phyloP scores from a whole-genome alignment of 2,113 vertebrate species.

The Tetrao urogallus region DNA sequence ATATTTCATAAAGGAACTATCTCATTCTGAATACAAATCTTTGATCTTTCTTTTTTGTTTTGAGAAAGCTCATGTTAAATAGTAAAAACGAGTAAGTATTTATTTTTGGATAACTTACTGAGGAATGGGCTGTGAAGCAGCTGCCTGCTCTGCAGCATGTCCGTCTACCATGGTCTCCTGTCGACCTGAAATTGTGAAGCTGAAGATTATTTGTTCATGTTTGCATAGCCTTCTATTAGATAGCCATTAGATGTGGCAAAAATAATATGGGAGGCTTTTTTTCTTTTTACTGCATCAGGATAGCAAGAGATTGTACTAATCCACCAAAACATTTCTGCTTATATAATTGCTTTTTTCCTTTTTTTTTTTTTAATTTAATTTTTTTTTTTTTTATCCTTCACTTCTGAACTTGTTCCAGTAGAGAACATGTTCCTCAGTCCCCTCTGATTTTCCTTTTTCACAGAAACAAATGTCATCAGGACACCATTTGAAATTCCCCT shows the following conservation, averaged over 20 bases:
- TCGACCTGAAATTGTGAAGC: background rate
- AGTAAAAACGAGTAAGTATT: background rate
- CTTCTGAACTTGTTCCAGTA: background rate
- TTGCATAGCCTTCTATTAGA: background rate
- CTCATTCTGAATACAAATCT: background rate
- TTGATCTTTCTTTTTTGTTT: background rate
- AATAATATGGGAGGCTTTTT: background rate
- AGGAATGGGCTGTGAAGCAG: background rate
- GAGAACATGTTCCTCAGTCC: background rate
- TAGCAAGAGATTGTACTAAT: background rate
- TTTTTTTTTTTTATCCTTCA: background rate
- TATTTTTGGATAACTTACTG: background rate
- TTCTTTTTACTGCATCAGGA: background rate
- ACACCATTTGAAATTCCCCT: constrained; percentile 31
- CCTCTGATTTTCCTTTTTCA: constrained; percentile 28
- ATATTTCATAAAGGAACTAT: background rate
- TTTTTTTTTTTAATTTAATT: background rate
- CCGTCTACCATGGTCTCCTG: background rate
- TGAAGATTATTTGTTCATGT: background rate
- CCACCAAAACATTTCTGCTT: background rate
- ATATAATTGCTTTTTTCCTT: background rate
- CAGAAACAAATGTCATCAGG: constrained; percentile 18
- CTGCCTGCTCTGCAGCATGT: background rate
- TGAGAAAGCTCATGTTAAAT: background rate
- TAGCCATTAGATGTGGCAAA: background rate